Base-by-base conservation (phyloP, 2,113 vertebrate genomes). In the Ifrita kowaldi region DNA sequence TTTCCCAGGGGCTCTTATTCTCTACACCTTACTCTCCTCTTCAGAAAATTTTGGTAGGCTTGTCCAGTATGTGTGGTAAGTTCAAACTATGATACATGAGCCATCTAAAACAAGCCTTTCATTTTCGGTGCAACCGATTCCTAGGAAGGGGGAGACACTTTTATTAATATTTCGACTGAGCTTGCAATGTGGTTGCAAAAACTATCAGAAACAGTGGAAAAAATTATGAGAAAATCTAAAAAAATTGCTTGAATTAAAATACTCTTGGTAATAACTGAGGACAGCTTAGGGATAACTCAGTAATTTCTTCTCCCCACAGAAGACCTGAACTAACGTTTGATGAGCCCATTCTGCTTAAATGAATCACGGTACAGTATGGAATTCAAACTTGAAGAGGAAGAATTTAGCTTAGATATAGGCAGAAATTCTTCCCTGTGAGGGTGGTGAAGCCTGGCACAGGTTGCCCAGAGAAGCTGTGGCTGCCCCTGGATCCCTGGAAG, bases 51-150 rank as follows among this genome's bases (percentile, higher is more conserved):
- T 15, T 13, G 14, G 32, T 19, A 50, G 16, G 42, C 56, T 53
- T 69, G 10, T 62, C 53, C 73, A 76, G 20, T 44, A 55, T 0
- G 3, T 15, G 3, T 53, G 46, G 24, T 5, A 52, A 81, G 4
- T 69, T 39, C 19, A 28, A 67, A 35, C 32, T 64, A 20, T 23
- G 23, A 55, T 20, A 62, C 21, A 18, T 4, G 42, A 33, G 5
- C 42, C 23, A 68, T 19, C 30, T 50, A 59, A 92, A 71, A 5
- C 7, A 11, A 52, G 24, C 14, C 24, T 59, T 63, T 62, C 5
- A 27, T 56, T 84, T 62, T 42, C 69, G 63, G 3, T 15, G 10
- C 20, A 75, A 59, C 15, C 0, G 0, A 50, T 68, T 67, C 14
- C 60, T 16, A 62, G 50, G 27, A 60, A 50, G 59, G 16, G 16